Evolutionary conservation across 2,888 invertebrate genomes (phyloP).

Genomic region (Muscina levida): DNA sequence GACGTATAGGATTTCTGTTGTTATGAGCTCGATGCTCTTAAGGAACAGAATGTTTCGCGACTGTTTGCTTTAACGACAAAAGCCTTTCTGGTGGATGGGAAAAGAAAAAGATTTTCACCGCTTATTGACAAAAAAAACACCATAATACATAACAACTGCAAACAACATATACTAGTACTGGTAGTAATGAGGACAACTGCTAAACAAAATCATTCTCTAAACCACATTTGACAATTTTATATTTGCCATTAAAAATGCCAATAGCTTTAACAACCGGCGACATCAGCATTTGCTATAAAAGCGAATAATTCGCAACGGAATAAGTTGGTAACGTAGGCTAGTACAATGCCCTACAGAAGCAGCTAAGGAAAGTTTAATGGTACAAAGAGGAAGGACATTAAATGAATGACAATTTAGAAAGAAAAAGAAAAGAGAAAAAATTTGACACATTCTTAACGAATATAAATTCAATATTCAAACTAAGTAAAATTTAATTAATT

Average conservation of each 20-base stretch:
- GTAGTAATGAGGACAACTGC: conserved; percentile 10
- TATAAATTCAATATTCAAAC: no score
- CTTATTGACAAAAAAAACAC: conserved; percentile 3
- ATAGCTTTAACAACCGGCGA: conserved; percentile 2
- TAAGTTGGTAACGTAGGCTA: no score
- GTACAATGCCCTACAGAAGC: no score
- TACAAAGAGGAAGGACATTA: no score
- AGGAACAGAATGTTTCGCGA: conserved; percentile 18
- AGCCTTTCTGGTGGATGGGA: neutral
- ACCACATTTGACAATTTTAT: conserved; percentile 36
- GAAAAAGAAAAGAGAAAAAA: no score
- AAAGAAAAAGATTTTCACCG: neutral
- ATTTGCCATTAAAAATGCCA: conserved; percentile 14
- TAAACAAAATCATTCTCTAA: conserved; percentile 23
- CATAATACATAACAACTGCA: no score
- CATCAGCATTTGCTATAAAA: conserved; percentile 28
- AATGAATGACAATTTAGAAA: no score
- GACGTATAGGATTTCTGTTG: conserved; percentile 12
- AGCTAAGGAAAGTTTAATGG: no score
- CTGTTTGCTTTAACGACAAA: conserved; percentile 29
- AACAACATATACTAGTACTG: conserved; percentile 21
- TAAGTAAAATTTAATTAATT: no score
- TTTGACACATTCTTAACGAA: no score
- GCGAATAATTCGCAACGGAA: neutral
- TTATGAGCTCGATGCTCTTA: neutral